Conservation (phyloP, 2,113 vertebrate genomes). For the Pituophis catenifer region DNA sequence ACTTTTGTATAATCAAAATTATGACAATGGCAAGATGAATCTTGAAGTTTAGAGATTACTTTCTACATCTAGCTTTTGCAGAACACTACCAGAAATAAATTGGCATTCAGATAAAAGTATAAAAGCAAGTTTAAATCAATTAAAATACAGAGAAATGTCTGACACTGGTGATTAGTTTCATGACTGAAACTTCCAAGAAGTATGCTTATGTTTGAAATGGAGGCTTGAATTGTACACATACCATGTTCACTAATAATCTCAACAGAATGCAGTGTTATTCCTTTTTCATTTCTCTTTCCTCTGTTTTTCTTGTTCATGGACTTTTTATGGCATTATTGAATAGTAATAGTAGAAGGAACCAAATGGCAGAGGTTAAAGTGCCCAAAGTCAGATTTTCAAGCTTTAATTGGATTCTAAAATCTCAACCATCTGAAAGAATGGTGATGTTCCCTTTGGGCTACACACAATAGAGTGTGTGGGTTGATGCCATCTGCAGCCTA, state of each 20-base stretch:
- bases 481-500: slow-evolving; percentile 87
- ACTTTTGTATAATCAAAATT: slow-evolving; percentile 9
- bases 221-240: not conserved
- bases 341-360: slow-evolving; percentile 26
- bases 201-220: not conserved
- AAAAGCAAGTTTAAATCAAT: not conserved
- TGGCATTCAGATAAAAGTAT: not conserved
- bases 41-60: slow-evolving; percentile 21
- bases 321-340: slow-evolving; percentile 41
- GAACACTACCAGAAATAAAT: slow-evolving; percentile 1
- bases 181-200: not conserved
- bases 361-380: slow-evolving; percentile 66
- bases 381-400: slow-evolving; percentile 61
- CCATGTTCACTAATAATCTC: not conserved
- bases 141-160: not conserved
- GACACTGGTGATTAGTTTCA: not conserved
- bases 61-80: not conserved
- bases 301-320: not conserved
- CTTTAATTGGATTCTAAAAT: slow-evolving; percentile 70
- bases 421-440: slow-evolving; percentile 67
- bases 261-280: slow-evolving; percentile 29
- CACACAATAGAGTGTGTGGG: slow-evolving; percentile 92
- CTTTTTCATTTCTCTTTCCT: slow-evolving; percentile 13
- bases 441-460: slow-evolving; percentile 68
- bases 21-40: not conserved